Percentiles rank a stretch among this genome's conserved stretches.
phyloP scores from a whole-genome alignment of 2,797 vertebrate genomes.

The Phrynocephalus forsythii region DNA sequence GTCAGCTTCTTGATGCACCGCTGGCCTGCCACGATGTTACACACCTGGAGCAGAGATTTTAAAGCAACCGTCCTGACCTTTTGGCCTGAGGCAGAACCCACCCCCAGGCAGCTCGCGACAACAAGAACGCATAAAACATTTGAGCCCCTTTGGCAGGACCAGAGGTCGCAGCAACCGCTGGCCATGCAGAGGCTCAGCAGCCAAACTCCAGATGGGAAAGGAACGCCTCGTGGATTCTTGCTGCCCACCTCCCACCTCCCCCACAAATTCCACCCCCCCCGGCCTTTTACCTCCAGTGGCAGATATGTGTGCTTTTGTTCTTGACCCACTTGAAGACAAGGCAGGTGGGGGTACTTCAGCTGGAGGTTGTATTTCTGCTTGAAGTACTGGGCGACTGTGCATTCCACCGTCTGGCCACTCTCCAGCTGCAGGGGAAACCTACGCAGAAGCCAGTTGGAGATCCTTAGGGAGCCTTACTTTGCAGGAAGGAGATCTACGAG shows the following conservation, averaged over 20 bases:
- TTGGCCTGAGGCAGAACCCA: neutral
- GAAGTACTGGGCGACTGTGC: constrained; percentile 99
- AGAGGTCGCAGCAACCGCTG: neutral
- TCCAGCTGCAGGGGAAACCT: constrained; percentile 98
- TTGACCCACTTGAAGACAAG: constrained; percentile 98
- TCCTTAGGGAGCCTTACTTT: no score
- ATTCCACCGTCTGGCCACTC: constrained; percentile 98
- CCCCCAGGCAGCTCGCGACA: neutral
- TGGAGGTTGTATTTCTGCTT: constrained; percentile 99
- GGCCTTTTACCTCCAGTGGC: constrained; percentile 92
- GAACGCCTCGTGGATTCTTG: no score
- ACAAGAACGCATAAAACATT: no score
- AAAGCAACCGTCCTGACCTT: neutral
- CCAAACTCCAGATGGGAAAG: no score
- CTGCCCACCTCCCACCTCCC: no score
- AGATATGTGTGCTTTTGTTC: constrained; percentile 99
- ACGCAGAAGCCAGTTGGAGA: constrained; percentile 25
- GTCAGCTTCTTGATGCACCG: constrained; percentile 98
- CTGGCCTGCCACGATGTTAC: constrained; percentile 98
- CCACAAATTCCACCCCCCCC: no score
- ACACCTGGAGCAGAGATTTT: constrained; percentile 82
- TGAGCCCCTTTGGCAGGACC: no score
- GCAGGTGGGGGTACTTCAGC: constrained; percentile 97
- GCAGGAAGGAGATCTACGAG: neutral
- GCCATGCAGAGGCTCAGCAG: neutral